Percentiles rank a stretch among this genome's conserved stretches.
These are phyloP conservation scores for Poeciliopsis presidionis DNA, from an alignment of 2,797 vertebrate genomes.

Conservation along the genomic window DNA sequence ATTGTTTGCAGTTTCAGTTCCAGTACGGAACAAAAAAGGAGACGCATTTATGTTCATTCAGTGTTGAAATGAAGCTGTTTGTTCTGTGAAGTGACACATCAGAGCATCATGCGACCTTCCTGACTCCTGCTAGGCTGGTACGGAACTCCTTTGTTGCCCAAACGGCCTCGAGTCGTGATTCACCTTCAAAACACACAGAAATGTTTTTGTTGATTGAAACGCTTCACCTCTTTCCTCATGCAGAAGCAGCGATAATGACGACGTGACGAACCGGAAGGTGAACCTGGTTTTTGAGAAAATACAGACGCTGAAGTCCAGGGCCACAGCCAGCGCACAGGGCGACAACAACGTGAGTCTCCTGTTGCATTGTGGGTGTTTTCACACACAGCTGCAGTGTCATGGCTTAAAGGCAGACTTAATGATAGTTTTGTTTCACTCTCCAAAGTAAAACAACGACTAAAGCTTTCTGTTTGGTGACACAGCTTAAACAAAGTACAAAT, in stretches of 20 bases:
- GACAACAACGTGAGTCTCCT: conserved; percentile 76
- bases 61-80: conserved; percentile 63
- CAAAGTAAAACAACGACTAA: background rate
- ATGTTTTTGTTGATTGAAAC: conserved; percentile 26
- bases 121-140: conserved; percentile 52
- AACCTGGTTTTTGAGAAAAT: conserved; percentile 99
- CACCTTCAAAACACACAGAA: conserved; percentile 27
- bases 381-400: background rate
- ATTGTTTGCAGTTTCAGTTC: background rate
- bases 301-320: conserved; percentile 95
- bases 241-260: conserved; percentile 92
- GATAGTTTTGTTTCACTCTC: background rate
- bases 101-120: conserved; percentile 62
- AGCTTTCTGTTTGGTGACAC: background rate
- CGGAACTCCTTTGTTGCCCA: conserved; percentile 57
- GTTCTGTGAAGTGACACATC: conserved; percentile 72
- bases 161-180: conserved; percentile 54
- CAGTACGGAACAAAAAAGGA: background rate
- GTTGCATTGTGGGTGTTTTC: conserved; percentile 13
- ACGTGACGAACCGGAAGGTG: conserved; percentile 95
- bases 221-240: conserved; percentile 23
- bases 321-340: conserved; percentile 83
- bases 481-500: too few species aligned
- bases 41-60: conserved; percentile 35
- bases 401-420: background rate